These are phyloP conservation scores for Odocoileus hemionus DNA, from an alignment of 2,113 vertebrate genomes.

Conservation along the genomic window DNA sequence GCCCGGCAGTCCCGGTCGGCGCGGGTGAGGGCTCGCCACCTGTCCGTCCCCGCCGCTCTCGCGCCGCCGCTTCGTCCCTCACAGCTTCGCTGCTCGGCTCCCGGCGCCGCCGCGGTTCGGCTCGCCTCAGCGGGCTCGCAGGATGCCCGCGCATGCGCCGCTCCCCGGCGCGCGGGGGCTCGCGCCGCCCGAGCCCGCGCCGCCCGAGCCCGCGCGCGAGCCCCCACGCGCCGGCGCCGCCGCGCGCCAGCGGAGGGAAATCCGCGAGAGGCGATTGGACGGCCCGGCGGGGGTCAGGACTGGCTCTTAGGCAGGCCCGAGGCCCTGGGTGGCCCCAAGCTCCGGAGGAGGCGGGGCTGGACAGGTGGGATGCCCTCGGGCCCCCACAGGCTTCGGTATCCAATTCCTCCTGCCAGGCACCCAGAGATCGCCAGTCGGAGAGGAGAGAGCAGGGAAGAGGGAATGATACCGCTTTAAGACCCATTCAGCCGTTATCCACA, in stretches of 20 bases:
- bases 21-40: constrained; percentile 27
- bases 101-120: not conserved
- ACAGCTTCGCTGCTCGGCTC: not conserved
- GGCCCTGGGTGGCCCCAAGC: not conserved
- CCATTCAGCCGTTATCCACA: not conserved
- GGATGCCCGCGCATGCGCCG: constrained; percentile 73
- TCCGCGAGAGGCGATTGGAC: not conserved
- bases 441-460: not conserved
- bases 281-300: too few species aligned
- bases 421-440: not conserved
- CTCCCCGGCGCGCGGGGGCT: constrained; percentile 32
- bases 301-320: not conserved
- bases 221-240: not conserved
- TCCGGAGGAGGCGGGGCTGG: not conserved
- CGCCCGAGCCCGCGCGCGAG: not conserved
- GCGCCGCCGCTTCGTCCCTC: not conserved
- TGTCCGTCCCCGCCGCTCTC: not conserved
- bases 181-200: constrained; percentile 48
- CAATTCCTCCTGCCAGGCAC: not conserved
- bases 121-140: constrained; percentile 52
- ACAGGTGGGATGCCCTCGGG: not conserved
- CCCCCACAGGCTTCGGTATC: too few species aligned
- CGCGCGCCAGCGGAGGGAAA: constrained; percentile 23
- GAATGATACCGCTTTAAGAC: not conserved
- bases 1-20: not conserved